Percentiles rank a stretch among this genome's conserved stretches.
Evolutionary conservation across 2,888 invertebrate species (phyloP).

Genomic region (Eristalis tenax): DNA sequence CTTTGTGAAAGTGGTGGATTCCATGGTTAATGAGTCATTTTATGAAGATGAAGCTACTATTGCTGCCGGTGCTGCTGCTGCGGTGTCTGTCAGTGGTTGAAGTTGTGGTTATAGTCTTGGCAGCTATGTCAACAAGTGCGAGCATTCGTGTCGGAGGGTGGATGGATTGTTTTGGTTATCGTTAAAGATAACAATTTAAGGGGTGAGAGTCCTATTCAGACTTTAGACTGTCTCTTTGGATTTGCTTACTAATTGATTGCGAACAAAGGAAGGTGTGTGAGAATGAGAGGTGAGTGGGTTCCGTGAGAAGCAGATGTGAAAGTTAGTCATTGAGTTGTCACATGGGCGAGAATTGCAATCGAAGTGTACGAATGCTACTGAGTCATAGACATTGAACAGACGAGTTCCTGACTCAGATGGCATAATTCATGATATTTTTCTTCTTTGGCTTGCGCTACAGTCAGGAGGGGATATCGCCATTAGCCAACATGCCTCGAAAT

Average conservation of each 20-base stretch:
- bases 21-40: constrained; percentile 65
- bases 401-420: no score
- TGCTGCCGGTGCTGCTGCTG: neutral
- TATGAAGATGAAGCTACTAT: constrained; percentile 40
- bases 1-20: constrained; percentile 45
- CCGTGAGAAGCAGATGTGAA: neutral
- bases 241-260: neutral
- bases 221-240: neutral
- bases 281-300: neutral
- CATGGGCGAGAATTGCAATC: no score
- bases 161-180: constrained; percentile 54
- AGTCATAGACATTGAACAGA: no score
- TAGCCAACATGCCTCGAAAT: no score
- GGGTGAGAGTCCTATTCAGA: neutral
- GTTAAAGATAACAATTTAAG: constrained; percentile 57
- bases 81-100: constrained; percentile 60
- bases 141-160: neutral
- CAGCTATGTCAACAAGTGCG: constrained; percentile 1
- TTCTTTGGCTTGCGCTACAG: no score
- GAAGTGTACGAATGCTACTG: no score
- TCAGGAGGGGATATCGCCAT: no score
- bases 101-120: constrained; percentile 48
- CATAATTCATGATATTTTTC: no score
- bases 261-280: neutral
- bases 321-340: neutral